These are phyloP conservation scores for Balanococcus diminutus DNA, from an alignment of 2,888 invertebrate genomes.

Conservation along the genomic window DNA sequence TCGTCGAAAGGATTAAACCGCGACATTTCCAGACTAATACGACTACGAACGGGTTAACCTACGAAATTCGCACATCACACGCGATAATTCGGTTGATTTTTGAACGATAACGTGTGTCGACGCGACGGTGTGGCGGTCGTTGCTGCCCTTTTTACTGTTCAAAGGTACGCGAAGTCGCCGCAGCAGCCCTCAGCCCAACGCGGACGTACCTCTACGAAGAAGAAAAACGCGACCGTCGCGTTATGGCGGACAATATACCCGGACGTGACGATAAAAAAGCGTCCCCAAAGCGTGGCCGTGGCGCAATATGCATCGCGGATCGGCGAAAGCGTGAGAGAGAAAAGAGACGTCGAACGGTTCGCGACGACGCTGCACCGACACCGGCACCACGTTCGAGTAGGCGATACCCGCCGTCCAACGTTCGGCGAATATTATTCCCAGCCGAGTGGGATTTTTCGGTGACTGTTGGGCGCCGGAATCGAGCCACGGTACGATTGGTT, in stretches of 20 bases:
- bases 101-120: no score
- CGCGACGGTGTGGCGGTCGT: not conserved
- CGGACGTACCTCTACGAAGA: not conserved
- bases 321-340: not conserved
- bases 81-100: no score
- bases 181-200: not conserved
- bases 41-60: not conserved
- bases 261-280: not conserved
- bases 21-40: no score
- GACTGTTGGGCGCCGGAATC: not conserved
- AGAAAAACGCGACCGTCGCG: conserved; percentile 6
- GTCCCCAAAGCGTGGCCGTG: not conserved
- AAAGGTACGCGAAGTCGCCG: not conserved
- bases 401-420: not conserved
- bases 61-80: not conserved
- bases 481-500: not conserved
- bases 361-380: no score
- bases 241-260: not conserved
- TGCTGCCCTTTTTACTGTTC: not conserved
- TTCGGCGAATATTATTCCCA: not conserved
- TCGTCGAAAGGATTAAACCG: no score
- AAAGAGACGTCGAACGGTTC: no score
- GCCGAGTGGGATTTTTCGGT: not conserved
- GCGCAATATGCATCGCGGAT: not conserved
- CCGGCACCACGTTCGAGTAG: not conserved